Evolutionary conservation across 2,888 invertebrate species (phyloP).

Genomic region (Tineola bisselliella): DNA sequence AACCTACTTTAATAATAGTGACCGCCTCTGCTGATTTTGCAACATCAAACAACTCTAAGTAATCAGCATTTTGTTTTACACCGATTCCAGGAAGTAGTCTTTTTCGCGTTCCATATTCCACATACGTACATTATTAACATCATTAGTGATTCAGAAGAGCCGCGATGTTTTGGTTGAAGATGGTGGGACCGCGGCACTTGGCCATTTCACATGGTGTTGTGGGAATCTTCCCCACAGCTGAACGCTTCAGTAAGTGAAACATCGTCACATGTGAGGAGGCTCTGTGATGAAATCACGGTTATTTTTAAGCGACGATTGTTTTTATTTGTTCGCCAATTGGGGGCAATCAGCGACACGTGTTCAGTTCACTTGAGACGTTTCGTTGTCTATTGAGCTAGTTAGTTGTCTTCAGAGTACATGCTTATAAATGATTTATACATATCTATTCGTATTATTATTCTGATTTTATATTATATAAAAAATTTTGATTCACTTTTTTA

Average conservation of each 20-base stretch:
- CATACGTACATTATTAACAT: conserved; percentile 33
- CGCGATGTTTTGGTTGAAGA: conserved; percentile 29
- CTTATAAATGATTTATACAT: background rate
- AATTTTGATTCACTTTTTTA: no score
- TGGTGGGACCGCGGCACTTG: conserved; percentile 43
- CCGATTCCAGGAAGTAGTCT: conserved; percentile 16
- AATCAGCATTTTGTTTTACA: background rate
- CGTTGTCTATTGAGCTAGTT: conserved; percentile 49
- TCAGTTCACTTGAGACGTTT: conserved; percentile 30
- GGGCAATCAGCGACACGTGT: conserved; percentile 67
- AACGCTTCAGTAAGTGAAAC: conserved; percentile 44
- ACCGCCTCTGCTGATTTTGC: conserved; percentile 20
- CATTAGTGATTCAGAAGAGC: conserved; percentile 42
- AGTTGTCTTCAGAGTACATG: background rate
- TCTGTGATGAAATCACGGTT: conserved; percentile 62
- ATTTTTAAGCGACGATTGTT: conserved; percentile 67
- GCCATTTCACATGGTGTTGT: conserved; percentile 58
- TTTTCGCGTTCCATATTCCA: conserved; percentile 15
- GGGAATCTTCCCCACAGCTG: conserved; percentile 38
- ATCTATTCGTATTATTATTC: no score
- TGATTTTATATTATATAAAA: no score
- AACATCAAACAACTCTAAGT: conserved; percentile 5
- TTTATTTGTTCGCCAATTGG: conserved; percentile 68
- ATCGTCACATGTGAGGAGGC: conserved; percentile 46
- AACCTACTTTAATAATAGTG: background rate